Conservation (phyloP, 2,888 invertebrate species). For the Choreutis nemorana region DNA sequence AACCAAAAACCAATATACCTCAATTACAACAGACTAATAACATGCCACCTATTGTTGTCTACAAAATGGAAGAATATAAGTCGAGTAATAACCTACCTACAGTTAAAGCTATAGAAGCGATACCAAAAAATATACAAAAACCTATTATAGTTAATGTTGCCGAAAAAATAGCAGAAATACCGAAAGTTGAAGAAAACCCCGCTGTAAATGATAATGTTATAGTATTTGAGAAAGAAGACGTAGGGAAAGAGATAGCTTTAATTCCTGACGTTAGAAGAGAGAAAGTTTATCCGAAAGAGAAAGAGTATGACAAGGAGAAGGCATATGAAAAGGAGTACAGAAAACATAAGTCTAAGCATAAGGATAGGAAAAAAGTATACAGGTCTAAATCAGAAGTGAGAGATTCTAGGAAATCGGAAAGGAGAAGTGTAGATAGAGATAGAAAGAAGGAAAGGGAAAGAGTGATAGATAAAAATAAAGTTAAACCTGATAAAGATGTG, state of each 20-base stretch:
- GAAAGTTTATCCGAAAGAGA: conserved; percentile 7
- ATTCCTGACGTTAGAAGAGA: conserved; percentile 14
- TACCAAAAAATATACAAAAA: conserved; percentile 1
- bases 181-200: conserved; percentile 1
- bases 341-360: conserved; percentile 30
- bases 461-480: conserved; percentile 17
- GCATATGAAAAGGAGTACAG: conserved; percentile 24
- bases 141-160: too few species aligned
- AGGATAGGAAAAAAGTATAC: conserved; percentile 33
- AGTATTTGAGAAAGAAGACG: background rate
- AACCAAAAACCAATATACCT: conserved; percentile 15
- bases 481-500: conserved; percentile 24
- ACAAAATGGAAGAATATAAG: conserved; percentile 36
- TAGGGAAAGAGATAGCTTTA: conserved; percentile 9
- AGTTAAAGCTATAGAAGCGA: conserved; percentile 11
- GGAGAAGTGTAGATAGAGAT: conserved; percentile 21
- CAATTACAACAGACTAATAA: conserved; percentile 16
- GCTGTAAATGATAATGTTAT: background rate
- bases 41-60: conserved; percentile 35
- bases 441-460: conserved; percentile 22
- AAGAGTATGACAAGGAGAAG: conserved; percentile 13
- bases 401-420: conserved; percentile 18
- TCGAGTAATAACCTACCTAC: conserved; percentile 13
- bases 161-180: conserved; percentile 10
- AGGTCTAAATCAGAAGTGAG: conserved; percentile 28